phyloP scores from a whole-genome alignment of 1,140 invertebrate species.

The Drosophila nasuta region DNA sequence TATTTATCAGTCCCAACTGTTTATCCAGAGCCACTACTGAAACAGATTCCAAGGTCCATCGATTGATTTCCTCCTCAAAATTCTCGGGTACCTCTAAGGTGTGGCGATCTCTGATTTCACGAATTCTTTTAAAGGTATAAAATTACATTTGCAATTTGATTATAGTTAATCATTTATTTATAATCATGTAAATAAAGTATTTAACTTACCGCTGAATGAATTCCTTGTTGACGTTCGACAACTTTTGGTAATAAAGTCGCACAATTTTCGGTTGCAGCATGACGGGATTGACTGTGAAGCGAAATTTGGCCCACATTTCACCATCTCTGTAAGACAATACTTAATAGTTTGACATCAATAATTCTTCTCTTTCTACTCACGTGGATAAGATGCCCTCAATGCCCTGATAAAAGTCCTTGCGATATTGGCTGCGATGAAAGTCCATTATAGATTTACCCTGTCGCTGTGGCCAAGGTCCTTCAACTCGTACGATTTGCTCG shows the following conservation, averaged over 20 bases:
- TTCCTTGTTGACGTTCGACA: slow-evolving; percentile 73
- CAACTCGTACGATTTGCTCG: slow-evolving; percentile 51
- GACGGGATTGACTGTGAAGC: slow-evolving; percentile 69
- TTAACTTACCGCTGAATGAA: slow-evolving; percentile 69
- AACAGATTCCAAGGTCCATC: slow-evolving; percentile 90
- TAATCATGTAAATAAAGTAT: too few species aligned
- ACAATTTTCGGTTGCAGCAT: slow-evolving; percentile 76
- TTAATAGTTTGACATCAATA: not conserved
- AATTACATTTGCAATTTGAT: not conserved
- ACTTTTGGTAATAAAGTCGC: slow-evolving; percentile 63
- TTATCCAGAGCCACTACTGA: slow-evolving; percentile 88
- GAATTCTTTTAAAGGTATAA: slow-evolving; percentile 28
- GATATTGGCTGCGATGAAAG: slow-evolving; percentile 42
- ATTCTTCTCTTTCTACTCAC: not conserved
- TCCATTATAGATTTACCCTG: slow-evolving; percentile 33
- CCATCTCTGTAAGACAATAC: slow-evolving; percentile 46
- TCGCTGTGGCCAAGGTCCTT: slow-evolving; percentile 65
- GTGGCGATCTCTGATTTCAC: slow-evolving; percentile 83
- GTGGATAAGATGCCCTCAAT: slow-evolving; percentile 46
- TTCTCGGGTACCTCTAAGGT: slow-evolving; percentile 86
- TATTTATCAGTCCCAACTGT: slow-evolving; percentile 74
- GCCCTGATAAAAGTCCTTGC: slow-evolving; percentile 57
- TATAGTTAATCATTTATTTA: too few species aligned
- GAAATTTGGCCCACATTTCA: slow-evolving; percentile 66
- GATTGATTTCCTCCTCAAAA: slow-evolving; percentile 88